Evolutionary conservation across 1,140 invertebrate genomes (phyloP).

Genomic region (Plodia interpunctella): DNA sequence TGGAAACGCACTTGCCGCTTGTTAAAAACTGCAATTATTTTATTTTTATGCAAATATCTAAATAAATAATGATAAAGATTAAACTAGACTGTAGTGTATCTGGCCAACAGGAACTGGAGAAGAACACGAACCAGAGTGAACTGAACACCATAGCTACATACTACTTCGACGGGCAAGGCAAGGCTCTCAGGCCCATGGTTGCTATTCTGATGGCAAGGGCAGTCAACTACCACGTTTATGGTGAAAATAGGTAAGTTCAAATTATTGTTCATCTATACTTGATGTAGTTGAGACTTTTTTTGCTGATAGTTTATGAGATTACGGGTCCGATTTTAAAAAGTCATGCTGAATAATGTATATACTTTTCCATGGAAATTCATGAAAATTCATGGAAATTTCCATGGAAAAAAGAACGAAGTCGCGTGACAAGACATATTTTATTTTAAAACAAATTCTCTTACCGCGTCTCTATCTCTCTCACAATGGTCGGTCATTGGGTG

Average conservation of each 20-base stretch:
- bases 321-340: no score
- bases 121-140: constrained; percentile 87
- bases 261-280: not conserved
- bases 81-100: constrained; percentile 47
- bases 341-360: no score
- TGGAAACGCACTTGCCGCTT: no score
- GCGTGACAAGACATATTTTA: no score
- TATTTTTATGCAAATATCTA: not conserved
- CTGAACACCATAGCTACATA: constrained; percentile 93
- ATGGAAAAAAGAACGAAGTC: no score
- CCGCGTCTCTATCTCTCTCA: no score
- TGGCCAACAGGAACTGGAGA: constrained; percentile 83
- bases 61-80: not conserved
- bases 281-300: not conserved
- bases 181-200: constrained; percentile 95
- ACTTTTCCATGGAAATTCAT: no score
- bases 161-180: constrained; percentile 98
- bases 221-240: constrained; percentile 92
- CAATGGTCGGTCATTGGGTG: no score
- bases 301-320: no score
- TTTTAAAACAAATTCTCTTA: no score
- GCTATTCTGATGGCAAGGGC: constrained; percentile 94
- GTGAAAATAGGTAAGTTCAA: constrained; percentile 85
- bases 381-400: no score
- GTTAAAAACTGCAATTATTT: not conserved